phyloP scores from a whole-genome alignment of 2,113 vertebrate genomes.

The Zingel zingel region DNA sequence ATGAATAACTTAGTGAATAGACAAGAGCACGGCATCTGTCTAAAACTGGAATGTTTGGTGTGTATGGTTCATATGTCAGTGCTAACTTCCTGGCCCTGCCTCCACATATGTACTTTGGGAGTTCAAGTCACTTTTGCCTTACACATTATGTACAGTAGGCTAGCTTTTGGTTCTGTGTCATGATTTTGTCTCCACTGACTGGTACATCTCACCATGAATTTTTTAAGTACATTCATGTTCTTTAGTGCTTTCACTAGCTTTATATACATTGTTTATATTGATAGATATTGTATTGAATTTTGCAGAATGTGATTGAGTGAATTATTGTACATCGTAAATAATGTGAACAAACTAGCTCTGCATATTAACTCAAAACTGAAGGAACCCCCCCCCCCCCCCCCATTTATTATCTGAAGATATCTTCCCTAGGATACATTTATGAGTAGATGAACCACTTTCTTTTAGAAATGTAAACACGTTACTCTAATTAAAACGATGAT shows the following conservation, averaged over 20 bases:
- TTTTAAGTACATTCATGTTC: not conserved
- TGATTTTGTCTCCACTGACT: not conserved
- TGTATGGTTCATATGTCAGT: not conserved
- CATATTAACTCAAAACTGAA: constrained; percentile 7
- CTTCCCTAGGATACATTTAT: not conserved
- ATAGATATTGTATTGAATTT: constrained; percentile 15
- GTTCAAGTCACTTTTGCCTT: constrained; percentile 66
- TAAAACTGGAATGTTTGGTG: constrained; percentile 12
- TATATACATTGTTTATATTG: constrained; percentile 11
- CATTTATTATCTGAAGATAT: not conserved
- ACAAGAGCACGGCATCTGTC: not conserved
- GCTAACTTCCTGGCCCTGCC: constrained; percentile 12
- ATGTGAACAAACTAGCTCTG: constrained; percentile 30
- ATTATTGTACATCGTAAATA: constrained; percentile 32
- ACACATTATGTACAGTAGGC: constrained; percentile 20
- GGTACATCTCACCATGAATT: not conserved
- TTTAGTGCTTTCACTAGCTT: constrained; percentile 1
- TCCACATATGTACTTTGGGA: constrained; percentile 9
- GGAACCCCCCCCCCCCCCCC: not conserved
- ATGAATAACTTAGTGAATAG: not conserved
- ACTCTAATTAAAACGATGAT: not conserved
- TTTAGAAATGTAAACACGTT: not conserved
- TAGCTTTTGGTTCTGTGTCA: constrained; percentile 14
- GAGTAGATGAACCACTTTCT: constrained; percentile 3
- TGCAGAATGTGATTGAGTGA: constrained; percentile 9